Percentiles rank a stretch among this genome's conserved stretches.
These are phyloP conservation scores for Tipula unca DNA, from an alignment of 2,888 invertebrate genomes.

Conservation along the genomic window DNA sequence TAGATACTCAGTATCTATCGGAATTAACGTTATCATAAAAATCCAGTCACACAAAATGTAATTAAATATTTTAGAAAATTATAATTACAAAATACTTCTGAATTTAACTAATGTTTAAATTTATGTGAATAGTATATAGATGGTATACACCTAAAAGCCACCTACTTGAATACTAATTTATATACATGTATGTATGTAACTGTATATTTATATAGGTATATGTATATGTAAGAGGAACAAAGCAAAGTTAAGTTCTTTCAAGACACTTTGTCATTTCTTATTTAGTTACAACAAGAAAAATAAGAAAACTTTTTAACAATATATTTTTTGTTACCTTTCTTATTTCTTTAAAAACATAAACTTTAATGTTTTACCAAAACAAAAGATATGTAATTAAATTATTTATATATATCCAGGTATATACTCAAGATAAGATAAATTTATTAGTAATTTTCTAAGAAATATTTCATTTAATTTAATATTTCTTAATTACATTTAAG, in stretches of 20 bases:
- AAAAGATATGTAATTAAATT: not conserved
- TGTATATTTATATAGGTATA: not conserved
- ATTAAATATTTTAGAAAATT: not conserved
- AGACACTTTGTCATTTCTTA: not conserved
- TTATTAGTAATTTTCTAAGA: not conserved
- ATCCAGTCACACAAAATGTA: not conserved
- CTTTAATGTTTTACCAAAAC: not conserved
- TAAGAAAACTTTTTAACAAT: not conserved
- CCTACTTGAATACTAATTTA: not conserved
- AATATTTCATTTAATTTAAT: not conserved
- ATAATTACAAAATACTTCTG: not conserved
- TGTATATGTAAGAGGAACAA: not conserved
- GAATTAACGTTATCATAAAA: not conserved
- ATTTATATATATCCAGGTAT: not conserved
- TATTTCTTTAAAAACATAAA: not conserved
- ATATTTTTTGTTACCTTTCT: not conserved
- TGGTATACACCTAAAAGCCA: not conserved
- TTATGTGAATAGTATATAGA: not conserved
- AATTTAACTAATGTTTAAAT: not conserved
- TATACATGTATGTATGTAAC: too few relatives aligned
- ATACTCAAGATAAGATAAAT: not conserved
- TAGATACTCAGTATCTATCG: not conserved
- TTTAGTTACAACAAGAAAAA: not conserved
- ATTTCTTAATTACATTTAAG: not conserved
- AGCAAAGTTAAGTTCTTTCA: not conserved